Evolutionary conservation across 2,113 vertebrate species (phyloP).

Genomic region (Centropristis striata): DNA sequence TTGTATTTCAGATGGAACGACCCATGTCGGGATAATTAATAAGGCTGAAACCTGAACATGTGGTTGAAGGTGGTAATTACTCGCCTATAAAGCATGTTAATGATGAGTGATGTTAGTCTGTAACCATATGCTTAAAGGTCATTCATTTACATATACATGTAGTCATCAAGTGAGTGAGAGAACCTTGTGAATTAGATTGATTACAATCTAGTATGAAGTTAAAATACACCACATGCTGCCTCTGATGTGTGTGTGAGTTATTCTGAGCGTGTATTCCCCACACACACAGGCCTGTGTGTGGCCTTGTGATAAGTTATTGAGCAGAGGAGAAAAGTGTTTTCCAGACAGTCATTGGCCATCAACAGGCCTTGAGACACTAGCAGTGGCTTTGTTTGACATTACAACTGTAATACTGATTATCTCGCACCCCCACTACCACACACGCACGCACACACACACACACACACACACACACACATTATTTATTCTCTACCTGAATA

Average conservation of each 20-base stretch:
- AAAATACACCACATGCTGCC: background rate
- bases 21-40: constrained; percentile 54
- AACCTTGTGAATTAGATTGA: constrained; percentile 35
- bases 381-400: constrained; percentile 28
- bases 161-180: constrained; percentile 11
- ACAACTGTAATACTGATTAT: constrained; percentile 14
- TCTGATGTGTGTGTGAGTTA: background rate
- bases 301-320: constrained; percentile 36
- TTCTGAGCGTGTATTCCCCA: constrained; percentile 6
- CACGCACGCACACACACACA: background rate
- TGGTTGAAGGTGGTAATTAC: constrained; percentile 52
- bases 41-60: constrained; percentile 48
- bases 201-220: constrained; percentile 2
- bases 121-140: constrained; percentile 52
- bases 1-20: constrained; percentile 49
- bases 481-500: constrained; percentile 33
- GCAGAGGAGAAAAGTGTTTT: constrained; percentile 27
- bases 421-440: background rate
- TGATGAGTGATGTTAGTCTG: constrained; percentile 47
- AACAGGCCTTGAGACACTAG: constrained; percentile 4
- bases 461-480: background rate
- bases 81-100: constrained; percentile 54
- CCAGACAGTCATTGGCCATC: constrained; percentile 1
- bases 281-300: background rate
- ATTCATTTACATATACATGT: constrained; percentile 41